A percentile compares a stretch with the other conserved stretches of the same genome.
Evolutionary conservation across 2,888 invertebrate species (phyloP).

Genomic region (Chrysomela aeneicollis): DNA sequence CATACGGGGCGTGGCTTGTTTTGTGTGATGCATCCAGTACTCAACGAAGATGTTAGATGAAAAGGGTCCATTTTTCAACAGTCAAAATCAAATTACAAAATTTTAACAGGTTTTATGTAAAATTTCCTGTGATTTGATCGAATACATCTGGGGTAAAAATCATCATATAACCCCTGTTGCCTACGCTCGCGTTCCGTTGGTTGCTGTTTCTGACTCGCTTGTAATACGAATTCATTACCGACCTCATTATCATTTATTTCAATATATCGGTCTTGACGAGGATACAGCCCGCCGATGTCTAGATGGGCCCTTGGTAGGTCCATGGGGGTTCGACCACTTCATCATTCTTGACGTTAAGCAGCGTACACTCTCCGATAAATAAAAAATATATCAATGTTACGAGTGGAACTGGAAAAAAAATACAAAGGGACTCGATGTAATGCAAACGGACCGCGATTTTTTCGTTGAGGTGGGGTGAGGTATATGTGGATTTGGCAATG

Average conservation of each 20-base stretch:
- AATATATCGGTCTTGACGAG: conserved; percentile 36
- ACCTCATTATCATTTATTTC: conserved; percentile 51
- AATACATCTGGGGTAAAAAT: too few species aligned
- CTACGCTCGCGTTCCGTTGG: conserved; percentile 30
- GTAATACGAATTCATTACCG: conserved; percentile 49
- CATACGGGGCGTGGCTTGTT: too few species aligned
- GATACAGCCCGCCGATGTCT: conserved; percentile 13
- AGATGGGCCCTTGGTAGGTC: conserved; percentile 10
- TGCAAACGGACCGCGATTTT: too few species aligned
- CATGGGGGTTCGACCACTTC: conserved; percentile 19
- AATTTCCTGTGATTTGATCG: too few species aligned
- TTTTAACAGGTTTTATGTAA: too few species aligned
- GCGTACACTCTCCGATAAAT: conserved; percentile 14
- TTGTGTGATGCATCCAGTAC: too few species aligned
- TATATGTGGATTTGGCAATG: too few species aligned
- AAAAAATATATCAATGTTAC: conserved; percentile 2
- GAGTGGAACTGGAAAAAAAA: background rate
- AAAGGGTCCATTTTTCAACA: too few species aligned
- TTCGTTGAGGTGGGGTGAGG: too few species aligned
- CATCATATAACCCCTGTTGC: background rate
- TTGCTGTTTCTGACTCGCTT: conserved; percentile 41
- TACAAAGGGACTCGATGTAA: too few species aligned
- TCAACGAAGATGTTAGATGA: too few species aligned
- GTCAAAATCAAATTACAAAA: too few species aligned
- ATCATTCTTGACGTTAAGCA: conserved; percentile 23